Percentiles rank a stretch among this genome's conserved stretches.
phyloP scores from a whole-genome alignment of 2,113 vertebrate species.

The Crypturellus undulatus region DNA sequence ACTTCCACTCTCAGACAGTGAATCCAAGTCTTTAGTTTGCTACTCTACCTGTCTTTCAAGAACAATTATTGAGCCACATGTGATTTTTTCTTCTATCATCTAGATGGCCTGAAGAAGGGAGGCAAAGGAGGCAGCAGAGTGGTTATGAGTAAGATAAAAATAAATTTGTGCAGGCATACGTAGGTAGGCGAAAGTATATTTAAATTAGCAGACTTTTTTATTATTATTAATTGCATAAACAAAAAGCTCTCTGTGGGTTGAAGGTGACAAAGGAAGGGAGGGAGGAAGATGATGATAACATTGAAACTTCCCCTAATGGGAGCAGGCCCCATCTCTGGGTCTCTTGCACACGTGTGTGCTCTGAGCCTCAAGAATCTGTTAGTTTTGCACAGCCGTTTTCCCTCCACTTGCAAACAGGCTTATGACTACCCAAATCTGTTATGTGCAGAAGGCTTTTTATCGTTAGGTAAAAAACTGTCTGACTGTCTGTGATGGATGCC shows the following conservation, averaged over 20 bases:
- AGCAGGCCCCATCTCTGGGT: background rate
- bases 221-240: background rate
- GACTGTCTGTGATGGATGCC: background rate
- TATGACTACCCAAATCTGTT: background rate
- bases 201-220: background rate
- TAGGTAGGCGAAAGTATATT: background rate
- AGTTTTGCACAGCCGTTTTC: background rate
- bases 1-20: conserved; percentile 16
- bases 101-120: background rate
- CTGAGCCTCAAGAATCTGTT: background rate
- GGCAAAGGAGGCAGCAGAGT: background rate
- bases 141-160: background rate
- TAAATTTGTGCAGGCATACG: background rate
- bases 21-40: background rate
- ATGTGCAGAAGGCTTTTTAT: background rate
- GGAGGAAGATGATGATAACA: background rate
- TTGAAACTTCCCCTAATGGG: background rate
- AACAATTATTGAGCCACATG: background rate
- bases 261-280: background rate
- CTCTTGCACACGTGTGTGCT: background rate
- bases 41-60: background rate
- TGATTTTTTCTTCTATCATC: background rate
- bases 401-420: background rate
- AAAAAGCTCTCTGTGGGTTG: background rate
- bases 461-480: background rate